phyloP scores from a whole-genome alignment of 1,140 invertebrate genomes.

The Drosophila mauritiana region DNA sequence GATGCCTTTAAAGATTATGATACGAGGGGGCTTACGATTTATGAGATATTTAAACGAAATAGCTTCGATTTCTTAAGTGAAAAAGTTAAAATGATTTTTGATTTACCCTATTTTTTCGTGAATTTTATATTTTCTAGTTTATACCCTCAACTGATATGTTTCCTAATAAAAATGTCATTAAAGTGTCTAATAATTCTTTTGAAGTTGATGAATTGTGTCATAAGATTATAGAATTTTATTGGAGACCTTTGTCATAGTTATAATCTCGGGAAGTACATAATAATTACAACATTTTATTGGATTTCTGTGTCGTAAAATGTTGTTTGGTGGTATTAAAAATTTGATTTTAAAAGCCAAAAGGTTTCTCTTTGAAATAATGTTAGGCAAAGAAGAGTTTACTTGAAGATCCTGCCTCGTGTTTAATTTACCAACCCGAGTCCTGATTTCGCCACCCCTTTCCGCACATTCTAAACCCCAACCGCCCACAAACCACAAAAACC shows the following conservation, averaged over 20 bases:
- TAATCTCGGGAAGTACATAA: conserved; percentile 17
- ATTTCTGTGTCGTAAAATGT: not conserved
- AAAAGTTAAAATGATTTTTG: too few species aligned
- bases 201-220: conserved; percentile 43
- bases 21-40: not conserved
- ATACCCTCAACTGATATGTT: conserved; percentile 12
- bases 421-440: conserved; percentile 16
- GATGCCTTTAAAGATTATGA: too few species aligned
- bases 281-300: conserved; percentile 21
- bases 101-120: not conserved
- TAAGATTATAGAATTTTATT: conserved; percentile 23
- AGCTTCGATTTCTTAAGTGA: too few species aligned
- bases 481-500: conserved; percentile 17
- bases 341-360: not conserved
- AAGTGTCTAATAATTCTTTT: conserved; percentile 21
- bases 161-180: conserved; percentile 29
- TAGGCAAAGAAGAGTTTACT: too few species aligned
- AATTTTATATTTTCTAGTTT: conserved; percentile 9
- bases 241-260: not conserved
- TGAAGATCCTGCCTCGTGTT: not conserved
- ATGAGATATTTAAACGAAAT: too few species aligned
- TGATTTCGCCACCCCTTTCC: not conserved
- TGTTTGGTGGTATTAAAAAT: not conserved
- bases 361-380: not conserved
- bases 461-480: not conserved